Conservation (phyloP, 2,113 vertebrate genomes). For the Oostethus manadensis region DNA sequence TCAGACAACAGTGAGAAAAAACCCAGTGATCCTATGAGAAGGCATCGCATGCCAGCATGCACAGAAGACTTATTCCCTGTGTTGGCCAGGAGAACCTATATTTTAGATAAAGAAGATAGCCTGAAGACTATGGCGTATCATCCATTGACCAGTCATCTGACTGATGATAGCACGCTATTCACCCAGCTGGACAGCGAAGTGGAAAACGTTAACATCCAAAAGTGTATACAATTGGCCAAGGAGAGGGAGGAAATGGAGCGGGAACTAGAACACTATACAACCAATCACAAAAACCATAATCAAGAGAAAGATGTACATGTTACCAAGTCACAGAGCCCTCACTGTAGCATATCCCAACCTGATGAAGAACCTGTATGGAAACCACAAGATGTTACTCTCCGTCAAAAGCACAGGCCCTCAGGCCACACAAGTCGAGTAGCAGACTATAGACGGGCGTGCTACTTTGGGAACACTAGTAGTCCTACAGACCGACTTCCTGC, state of each 20-base stretch:
- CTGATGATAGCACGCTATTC: slow-evolving; percentile 55
- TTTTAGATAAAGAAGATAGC: slow-evolving; percentile 40
- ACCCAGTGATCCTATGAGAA: slow-evolving; percentile 49
- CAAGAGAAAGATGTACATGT: slow-evolving; percentile 26
- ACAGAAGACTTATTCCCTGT: slow-evolving; percentile 55
- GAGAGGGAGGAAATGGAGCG: slow-evolving; percentile 68
- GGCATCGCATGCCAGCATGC: slow-evolving; percentile 24
- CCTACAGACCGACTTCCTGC: slow-evolving; percentile 60
- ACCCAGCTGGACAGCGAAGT: slow-evolving; percentile 60
- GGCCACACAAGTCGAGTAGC: slow-evolving; percentile 58
- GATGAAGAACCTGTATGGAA: slow-evolving; percentile 67
- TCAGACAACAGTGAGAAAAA: slow-evolving; percentile 70
- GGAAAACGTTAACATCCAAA: slow-evolving; percentile 55
- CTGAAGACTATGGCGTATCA: slow-evolving; percentile 32
- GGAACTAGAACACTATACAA: slow-evolving; percentile 56
- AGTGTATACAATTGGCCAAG: slow-evolving; percentile 63
- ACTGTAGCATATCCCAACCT: slow-evolving; percentile 20
- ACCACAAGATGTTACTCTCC: slow-evolving; percentile 65
- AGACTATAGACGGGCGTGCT: slow-evolving; percentile 71
- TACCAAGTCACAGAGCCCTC: slow-evolving; percentile 38
- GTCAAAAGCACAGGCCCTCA: slow-evolving; percentile 57
- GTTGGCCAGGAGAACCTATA: slow-evolving; percentile 48
- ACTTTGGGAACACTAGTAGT: slow-evolving; percentile 76
- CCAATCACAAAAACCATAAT: slow-evolving; percentile 28
- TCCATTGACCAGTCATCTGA: slow-evolving; percentile 54